These are phyloP conservation scores for Diplosoma virens DNA, from an alignment of 23 tunicate species.

Conservation along the genomic window DNA sequence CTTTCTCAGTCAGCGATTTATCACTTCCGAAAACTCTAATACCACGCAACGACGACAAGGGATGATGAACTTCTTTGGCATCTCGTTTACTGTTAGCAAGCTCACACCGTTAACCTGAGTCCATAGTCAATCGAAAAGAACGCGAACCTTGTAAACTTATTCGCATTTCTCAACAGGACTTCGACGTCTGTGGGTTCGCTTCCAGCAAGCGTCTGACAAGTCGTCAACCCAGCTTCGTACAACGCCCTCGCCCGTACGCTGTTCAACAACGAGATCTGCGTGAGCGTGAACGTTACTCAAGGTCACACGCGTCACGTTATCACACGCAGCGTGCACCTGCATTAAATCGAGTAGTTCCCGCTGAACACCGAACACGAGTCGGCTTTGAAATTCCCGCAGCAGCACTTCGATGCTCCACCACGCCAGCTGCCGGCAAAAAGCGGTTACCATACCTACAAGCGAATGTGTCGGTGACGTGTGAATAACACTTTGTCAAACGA, in stretches of 20 bases:
- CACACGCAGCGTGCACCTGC: too few species aligned
- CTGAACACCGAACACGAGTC: slow-evolving; percentile 86
- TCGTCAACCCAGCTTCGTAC: slow-evolving; percentile 42
- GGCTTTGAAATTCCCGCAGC: slow-evolving; percentile 77
- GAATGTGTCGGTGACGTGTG: too few species aligned
- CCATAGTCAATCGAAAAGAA: background rate
- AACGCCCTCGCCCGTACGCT: slow-evolving; percentile 63
- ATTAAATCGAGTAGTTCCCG: slow-evolving; percentile 83
- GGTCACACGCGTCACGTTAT: background rate
- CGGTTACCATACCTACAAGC: slow-evolving; percentile 97
- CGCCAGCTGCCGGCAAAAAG: slow-evolving; percentile 88
- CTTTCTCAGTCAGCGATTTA: slow-evolving; percentile 36
- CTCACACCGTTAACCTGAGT: background rate
- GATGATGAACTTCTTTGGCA: background rate
- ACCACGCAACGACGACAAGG: background rate
- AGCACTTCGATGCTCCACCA: slow-evolving; percentile 93
- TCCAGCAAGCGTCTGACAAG: slow-evolving; percentile 46
- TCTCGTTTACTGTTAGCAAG: background rate
- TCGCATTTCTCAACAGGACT: slow-evolving; percentile 45
- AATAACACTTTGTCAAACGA: too few species aligned
- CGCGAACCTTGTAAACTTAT: slow-evolving; percentile 48
- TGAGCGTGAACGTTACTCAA: background rate
- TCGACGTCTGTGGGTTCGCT: slow-evolving; percentile 32
- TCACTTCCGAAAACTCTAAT: slow-evolving; percentile 4
- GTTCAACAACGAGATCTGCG: slow-evolving; percentile 55